Evolutionary conservation across 2,113 vertebrate genomes (phyloP).

Genomic region (Marcusenius ussheri): DNA sequence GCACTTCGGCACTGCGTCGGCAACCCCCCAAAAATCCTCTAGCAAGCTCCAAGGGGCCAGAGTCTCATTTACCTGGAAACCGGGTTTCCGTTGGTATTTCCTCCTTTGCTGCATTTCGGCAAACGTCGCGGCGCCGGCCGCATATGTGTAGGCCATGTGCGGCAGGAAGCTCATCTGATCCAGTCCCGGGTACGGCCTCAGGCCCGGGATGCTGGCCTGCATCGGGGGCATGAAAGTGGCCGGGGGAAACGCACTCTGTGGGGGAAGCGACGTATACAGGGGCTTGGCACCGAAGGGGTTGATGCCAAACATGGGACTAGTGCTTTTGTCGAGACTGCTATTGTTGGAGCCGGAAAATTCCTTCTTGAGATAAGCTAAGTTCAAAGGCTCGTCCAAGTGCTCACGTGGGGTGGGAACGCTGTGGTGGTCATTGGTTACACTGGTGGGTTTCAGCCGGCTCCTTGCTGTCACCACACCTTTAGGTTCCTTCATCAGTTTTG

Average conservation of each 20-base stretch:
- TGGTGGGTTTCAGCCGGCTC: slow-evolving; percentile 85
- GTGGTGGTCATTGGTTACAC: slow-evolving; percentile 80
- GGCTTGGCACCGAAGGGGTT: slow-evolving; percentile 96
- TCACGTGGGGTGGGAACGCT: slow-evolving; percentile 82
- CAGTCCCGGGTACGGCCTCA: slow-evolving; percentile 91
- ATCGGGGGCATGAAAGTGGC: slow-evolving; percentile 96
- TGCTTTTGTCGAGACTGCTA: slow-evolving; percentile 88
- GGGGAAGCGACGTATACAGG: slow-evolving; percentile 91
- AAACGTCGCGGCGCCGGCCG: slow-evolving; percentile 94
- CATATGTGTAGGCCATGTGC: slow-evolving; percentile 98
- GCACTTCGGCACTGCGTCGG: no score
- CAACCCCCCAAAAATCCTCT: no score
- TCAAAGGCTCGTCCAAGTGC: slow-evolving; percentile 94
- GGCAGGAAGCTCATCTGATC: slow-evolving; percentile 99
- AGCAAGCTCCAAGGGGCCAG: neutral
- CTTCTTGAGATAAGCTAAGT: slow-evolving; percentile 98
- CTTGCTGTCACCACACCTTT: slow-evolving; percentile 91
- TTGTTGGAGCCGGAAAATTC: slow-evolving; percentile 85
- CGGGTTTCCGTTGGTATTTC: slow-evolving; percentile 98
- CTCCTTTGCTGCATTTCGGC: slow-evolving; percentile 98
- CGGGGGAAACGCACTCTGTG: slow-evolving; percentile 92
- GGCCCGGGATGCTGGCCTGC: slow-evolving; percentile 91
- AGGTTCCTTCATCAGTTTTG: slow-evolving; percentile 93
- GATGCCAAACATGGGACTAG: slow-evolving; percentile 91
- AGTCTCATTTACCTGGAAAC: slow-evolving; percentile 89